Evolutionary conservation across 2,113 vertebrate species (phyloP).

Genomic region (Drymodes brunneopygia): DNA sequence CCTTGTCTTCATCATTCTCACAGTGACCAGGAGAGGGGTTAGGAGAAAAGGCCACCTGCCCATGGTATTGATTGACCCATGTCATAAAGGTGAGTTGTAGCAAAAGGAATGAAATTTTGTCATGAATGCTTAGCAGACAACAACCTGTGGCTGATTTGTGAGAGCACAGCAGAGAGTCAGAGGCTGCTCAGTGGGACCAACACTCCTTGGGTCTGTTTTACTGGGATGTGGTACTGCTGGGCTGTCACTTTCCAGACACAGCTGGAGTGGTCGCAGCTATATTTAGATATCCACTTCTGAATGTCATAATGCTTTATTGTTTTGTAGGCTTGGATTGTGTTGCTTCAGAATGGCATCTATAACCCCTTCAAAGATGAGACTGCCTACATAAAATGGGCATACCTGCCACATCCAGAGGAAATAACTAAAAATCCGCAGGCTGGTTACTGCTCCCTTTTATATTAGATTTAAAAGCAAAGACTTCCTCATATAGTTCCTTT

Average conservation of each 20-base stretch:
- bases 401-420: background rate
- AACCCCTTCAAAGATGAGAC: background rate
- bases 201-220: accelerated
- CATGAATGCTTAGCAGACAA: background rate
- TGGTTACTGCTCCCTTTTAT: background rate
- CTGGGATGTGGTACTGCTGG: background rate
- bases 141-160: background rate
- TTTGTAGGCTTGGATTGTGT: accelerated
- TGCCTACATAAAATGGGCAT: background rate
- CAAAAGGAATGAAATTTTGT: background rate
- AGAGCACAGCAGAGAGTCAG: background rate
- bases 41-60: background rate
- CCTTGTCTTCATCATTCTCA: background rate
- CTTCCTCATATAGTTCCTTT: background rate
- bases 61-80: background rate
- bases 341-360: background rate
- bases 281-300: accelerated
- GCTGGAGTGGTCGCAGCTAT: too few relatives aligned
- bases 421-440: background rate
- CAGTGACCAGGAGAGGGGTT: background rate
- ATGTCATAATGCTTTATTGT: background rate
- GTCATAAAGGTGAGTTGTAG: background rate
- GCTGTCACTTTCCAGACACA: background rate
- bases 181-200: too few relatives aligned
- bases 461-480: background rate